Base-by-base conservation (phyloP, 2,113 vertebrate species). In the Percopsis transmontana region DNA sequence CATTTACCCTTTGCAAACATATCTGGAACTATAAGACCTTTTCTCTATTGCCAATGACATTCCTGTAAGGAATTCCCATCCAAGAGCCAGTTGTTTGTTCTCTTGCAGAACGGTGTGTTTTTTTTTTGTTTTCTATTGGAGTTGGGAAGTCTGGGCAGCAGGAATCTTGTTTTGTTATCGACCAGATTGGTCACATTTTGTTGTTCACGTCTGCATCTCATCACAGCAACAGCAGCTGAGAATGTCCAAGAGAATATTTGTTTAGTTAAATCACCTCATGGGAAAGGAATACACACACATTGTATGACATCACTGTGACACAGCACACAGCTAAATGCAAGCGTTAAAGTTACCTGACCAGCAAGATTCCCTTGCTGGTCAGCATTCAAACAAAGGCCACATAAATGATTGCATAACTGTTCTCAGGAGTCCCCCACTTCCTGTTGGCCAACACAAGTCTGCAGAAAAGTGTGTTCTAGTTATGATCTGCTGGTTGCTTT, bases 281-380 rank as follows among this genome's bases (percentile, higher is more conserved):
- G 50, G 19, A 60, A 74, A 56, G 21, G 1, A 27, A 20, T 42
- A 38, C 38, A 58, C 42, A 23, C 54, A 38, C 54, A n/a, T 24
- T 71, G 40, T 58, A 27, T n/a, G 3, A 14, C 1, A 2, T 23
- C 63, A n/a, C 45, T 20, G 2, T 1, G 61, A 44, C 14, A 55
- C 45, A 24, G 65, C 57, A 38, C 39, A 14, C 19, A 57, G 48
- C 67, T 47, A 76, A 67, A 83, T 55, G 41, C 1, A 8, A 55
- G 65, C 65, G 39, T 83, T 64, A 75, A 71, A 44, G 79, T 72
- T 53, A 81, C n/a, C n/a, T n/a, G n/a, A n/a, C n/a, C n/a, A n/a
- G n/a, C n/a, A 81, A 5, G 1, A 11, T 56, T 48, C 48, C 24
- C 39, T 16, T n/a, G 27, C 13, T 0, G 56, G 42, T 79, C 19